A percentile compares a stretch with the other conserved stretches of the same genome.
Evolutionary conservation across 2,113 vertebrate species (phyloP).

Genomic region (Manacus vitellinus): DNA sequence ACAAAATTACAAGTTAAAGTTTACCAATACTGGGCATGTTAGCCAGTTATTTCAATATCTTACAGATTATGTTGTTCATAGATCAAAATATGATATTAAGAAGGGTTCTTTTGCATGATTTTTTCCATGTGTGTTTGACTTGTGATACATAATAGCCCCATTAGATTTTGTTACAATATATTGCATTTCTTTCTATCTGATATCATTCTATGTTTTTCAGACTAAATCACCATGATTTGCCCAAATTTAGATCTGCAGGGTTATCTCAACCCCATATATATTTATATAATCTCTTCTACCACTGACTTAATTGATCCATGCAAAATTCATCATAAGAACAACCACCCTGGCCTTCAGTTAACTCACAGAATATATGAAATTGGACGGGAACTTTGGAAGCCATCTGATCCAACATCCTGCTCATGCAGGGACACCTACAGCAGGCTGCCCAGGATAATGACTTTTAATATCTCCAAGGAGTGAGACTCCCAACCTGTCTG

Average conservation of each 20-base stretch:
- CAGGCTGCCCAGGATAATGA: background rate
- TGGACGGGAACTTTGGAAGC: background rate
- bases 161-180: background rate
- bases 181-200: background rate
- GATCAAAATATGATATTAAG: background rate
- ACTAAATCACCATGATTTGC: background rate
- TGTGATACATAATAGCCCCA: background rate
- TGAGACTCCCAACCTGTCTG: background rate
- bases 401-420: background rate
- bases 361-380: background rate
- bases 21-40: background rate
- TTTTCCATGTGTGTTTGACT: background rate
- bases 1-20: background rate
- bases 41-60: background rate
- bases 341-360: background rate
- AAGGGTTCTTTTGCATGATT: background rate
- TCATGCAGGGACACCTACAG: background rate
- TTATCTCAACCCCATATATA: background rate
- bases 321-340: background rate
- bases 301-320: background rate
- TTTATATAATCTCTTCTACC: background rate
- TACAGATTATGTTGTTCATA: background rate
- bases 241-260: background rate
- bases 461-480: background rate
- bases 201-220: background rate